Conservation (phyloP, 2,797 vertebrate species). For the Oceanodroma leucorhoa region DNA sequence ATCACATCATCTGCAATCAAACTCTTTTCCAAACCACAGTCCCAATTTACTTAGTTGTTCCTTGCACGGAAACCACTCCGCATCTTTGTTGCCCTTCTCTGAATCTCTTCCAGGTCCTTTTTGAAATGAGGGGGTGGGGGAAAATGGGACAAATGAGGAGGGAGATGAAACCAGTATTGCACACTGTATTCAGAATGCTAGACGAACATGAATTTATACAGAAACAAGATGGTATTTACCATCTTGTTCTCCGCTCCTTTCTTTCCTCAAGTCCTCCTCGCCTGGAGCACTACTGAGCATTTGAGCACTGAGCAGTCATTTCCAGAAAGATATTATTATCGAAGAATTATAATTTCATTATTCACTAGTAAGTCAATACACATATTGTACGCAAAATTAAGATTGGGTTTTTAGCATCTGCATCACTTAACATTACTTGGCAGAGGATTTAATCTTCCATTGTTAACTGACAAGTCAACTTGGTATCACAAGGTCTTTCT, state of each 20-base stretch:
- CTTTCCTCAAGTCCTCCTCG: neutral
- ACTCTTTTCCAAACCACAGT: neutral
- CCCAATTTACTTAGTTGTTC: conserved; percentile 1
- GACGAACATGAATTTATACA: neutral
- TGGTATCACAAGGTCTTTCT: neutral
- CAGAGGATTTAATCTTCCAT: neutral
- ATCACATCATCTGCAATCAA: conserved; percentile 11
- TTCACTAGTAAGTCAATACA: neutral
- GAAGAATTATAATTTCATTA: neutral
- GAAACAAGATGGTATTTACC: neutral
- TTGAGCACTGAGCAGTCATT: neutral
- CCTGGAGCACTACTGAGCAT: neutral
- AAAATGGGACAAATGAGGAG: neutral
- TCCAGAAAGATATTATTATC: neutral
- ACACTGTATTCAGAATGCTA: neutral
- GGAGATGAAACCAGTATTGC: neutral
- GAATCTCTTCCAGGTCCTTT: neutral
- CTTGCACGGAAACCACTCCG: neutral
- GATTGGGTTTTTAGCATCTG: neutral
- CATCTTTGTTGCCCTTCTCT: neutral
- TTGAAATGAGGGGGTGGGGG: neutral
- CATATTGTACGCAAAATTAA: neutral
- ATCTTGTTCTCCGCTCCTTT: neutral
- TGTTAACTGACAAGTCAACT: neutral
- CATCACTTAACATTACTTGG: neutral